Base-by-base conservation (phyloP, 2,797 vertebrate genomes). In the Emydoidea blandingii region DNA sequence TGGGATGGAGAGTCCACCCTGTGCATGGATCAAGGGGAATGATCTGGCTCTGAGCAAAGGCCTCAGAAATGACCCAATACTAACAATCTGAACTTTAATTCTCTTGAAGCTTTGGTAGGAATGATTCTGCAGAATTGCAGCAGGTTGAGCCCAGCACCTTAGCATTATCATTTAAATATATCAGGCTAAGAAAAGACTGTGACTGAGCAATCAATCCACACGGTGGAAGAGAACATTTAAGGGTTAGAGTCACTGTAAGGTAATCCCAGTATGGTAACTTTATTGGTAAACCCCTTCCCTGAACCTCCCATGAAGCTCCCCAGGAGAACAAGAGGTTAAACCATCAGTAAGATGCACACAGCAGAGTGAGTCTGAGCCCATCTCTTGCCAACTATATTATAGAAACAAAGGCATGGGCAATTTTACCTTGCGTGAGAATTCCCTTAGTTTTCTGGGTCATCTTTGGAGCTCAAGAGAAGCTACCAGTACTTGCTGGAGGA, bases 221-320 rank as follows among this genome's bases (percentile, higher is more conserved):
- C 3, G 19, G 52, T 53, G 18, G 50, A 49, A 14, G 9, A 18
- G 62, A 79, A 12, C 21, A 9, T 3, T 4, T 31, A 37, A 50
- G 4, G 27, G 31, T 2, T 2, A 4, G 0, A 29, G 7, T 34
- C 12, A 4, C 6, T 68, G 65, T 37, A 68, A 9, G 10, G 34
- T 37, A 68, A 16, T 15, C 8, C 65, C 65, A 68, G 34, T 37
- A 68, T 37, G 4, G 18, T 19, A 12, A 37, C 4, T 68, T n/a
- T 37, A 8, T 68, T 68, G n/a, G 19, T 68, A 37, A 68, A 19
- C 18, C n/a, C 65, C 18, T 68, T 8, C n/a, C 18, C 16, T n/a
- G 65, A 37, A 37, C 18, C n/a, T 21, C n/a, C 19, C 19, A 37
- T 68, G 9, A 37, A 34, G 18, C 18, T n/a, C 23, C 62, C 4